These are phyloP conservation scores for Seriola dumerili DNA, from an alignment of 2,113 vertebrate species.

Conservation along the genomic window DNA sequence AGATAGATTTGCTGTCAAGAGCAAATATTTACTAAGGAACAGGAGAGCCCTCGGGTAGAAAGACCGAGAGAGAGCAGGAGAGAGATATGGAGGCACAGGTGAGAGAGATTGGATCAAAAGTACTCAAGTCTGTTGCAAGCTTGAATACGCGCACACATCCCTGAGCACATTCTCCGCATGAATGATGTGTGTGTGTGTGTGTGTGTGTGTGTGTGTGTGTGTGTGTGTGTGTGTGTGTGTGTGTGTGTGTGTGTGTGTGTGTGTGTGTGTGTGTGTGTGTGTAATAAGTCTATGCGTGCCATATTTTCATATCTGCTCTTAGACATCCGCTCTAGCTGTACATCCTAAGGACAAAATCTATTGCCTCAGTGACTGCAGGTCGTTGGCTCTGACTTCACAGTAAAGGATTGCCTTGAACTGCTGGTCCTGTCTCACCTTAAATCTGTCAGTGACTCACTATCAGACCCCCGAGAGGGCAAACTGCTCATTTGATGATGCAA, in stretches of 20 bases:
- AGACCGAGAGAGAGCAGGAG: background rate
- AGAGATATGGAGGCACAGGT: constrained; percentile 21
- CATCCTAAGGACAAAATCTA: constrained; percentile 26
- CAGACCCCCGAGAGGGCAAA: constrained; percentile 18
- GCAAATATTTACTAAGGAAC: constrained; percentile 71
- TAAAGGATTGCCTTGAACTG: constrained; percentile 30
- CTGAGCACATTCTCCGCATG: background rate
- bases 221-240: constrained; percentile 20
- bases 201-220: constrained; percentile 27
- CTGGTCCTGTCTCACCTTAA: constrained; percentile 49
- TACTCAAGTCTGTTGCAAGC: constrained; percentile 1
- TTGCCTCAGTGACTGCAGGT: constrained; percentile 42
- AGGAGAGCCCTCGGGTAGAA: constrained; percentile 44
- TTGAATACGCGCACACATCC: constrained; percentile 4
- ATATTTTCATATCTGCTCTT: constrained; percentile 27
- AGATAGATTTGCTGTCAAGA: constrained; percentile 71
- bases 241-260: constrained; percentile 25
- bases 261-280: too few species aligned
- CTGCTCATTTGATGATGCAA: constrained; percentile 47
- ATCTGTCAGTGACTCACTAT: constrained; percentile 51
- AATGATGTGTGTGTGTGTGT: background rate
- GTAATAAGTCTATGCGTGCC: background rate
- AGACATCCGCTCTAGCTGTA: background rate
- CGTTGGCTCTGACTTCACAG: constrained; percentile 43
- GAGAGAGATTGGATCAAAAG: constrained; percentile 17